Conservation (phyloP, 1,140 invertebrate species). For the Hypothenemus hampei region DNA sequence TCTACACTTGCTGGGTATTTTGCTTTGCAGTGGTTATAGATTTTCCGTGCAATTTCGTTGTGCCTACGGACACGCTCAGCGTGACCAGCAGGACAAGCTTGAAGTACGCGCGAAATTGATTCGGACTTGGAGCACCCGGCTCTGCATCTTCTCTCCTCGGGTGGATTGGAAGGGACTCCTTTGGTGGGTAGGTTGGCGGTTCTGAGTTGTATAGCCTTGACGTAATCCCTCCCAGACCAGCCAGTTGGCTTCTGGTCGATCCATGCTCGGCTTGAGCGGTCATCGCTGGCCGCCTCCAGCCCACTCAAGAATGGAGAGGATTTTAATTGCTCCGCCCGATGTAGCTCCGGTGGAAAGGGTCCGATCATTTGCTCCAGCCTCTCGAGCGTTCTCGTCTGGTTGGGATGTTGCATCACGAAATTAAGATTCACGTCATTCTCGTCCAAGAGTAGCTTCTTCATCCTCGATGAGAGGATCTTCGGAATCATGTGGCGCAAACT, state of each 20-base stretch:
- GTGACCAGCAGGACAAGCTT: slow-evolving; percentile 23
- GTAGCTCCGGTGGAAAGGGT: not conserved
- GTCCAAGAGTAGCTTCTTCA: not conserved
- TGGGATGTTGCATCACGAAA: not conserved
- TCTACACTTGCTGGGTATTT: not conserved
- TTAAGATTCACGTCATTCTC: not conserved
- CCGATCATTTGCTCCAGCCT: not conserved
- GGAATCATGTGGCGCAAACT: slow-evolving; percentile 1
- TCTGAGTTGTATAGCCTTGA: slow-evolving; percentile 19
- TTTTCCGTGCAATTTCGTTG: slow-evolving; percentile 13
- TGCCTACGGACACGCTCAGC: slow-evolving; percentile 20
- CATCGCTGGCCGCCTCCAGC: slow-evolving; percentile 2
- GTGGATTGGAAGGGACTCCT: slow-evolving; percentile 1
- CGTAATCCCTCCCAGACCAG: slow-evolving; percentile 15
- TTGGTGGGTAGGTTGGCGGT: slow-evolving; percentile 11
- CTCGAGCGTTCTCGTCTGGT: not conserved
- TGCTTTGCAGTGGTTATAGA: not conserved
- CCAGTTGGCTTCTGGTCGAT: not conserved
- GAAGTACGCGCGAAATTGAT: slow-evolving; percentile 27
- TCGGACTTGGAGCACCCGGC: slow-evolving; percentile 11
- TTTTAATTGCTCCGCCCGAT: not conserved
- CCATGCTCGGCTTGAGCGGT: not conserved
- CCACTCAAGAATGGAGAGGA: not conserved
- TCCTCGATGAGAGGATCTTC: not conserved
- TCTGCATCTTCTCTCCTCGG: slow-evolving; percentile 1